phyloP scores from a whole-genome alignment of 2,113 vertebrate species.

The Perca schrenkii region DNA sequence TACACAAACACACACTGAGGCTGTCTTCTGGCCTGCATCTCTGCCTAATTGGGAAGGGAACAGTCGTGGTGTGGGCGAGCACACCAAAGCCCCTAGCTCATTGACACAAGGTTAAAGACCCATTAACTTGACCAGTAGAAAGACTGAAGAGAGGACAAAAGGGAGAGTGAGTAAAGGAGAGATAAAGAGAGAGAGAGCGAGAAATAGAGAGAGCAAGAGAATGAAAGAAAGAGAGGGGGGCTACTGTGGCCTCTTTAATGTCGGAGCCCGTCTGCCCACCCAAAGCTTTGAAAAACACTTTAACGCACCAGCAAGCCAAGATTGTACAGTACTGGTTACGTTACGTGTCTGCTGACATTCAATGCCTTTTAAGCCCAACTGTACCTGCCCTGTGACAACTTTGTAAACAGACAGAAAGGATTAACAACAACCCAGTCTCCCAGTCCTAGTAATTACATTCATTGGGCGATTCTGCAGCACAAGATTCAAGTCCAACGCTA shows the following conservation, averaged over 20 bases:
- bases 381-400: background rate
- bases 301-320: background rate
- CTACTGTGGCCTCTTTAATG: background rate
- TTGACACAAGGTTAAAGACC: conserved; percentile 83
- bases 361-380: background rate
- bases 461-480: background rate
- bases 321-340: background rate
- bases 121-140: conserved; percentile 76
- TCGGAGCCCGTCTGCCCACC: background rate
- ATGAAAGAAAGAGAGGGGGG: too few species aligned
- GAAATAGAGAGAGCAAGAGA: background rate
- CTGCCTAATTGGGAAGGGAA: conserved; percentile 77
- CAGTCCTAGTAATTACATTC: background rate
- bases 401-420: background rate
- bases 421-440: background rate
- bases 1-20: conserved; percentile 20
- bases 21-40: conserved; percentile 48
- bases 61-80: conserved; percentile 62
- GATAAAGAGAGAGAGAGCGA: background rate
- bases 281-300: conserved; percentile 24
- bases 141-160: conserved; percentile 61
- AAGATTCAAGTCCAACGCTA: background rate
- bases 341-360: background rate
- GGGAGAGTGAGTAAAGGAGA: conserved; percentile 9
- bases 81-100: conserved; percentile 71